These are phyloP conservation scores for Harpagifer antarcticus DNA, from an alignment of 2,797 vertebrate genomes.

Conservation along the genomic window DNA sequence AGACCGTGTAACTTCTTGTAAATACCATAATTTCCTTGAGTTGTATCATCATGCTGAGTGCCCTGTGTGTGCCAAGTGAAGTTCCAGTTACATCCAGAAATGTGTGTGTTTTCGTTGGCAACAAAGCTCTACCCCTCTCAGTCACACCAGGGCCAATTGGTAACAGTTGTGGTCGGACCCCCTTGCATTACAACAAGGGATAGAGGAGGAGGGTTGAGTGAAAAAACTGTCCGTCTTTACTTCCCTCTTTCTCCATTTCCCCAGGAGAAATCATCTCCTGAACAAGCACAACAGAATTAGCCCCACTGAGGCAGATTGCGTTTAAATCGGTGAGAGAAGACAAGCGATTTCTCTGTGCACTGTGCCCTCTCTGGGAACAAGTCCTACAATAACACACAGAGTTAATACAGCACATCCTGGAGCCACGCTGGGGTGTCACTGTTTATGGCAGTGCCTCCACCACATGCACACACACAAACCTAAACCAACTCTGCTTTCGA, in stretches of 20 bases:
- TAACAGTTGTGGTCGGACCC: constrained; percentile 75
- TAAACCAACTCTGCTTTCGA: constrained; percentile 27
- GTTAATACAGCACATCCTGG: constrained; percentile 71
- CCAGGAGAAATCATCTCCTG: constrained; percentile 89
- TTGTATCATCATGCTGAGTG: constrained; percentile 86
- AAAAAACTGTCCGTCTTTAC: constrained; percentile 34
- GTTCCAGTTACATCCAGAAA: constrained; percentile 86
- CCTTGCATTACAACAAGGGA: constrained; percentile 49
- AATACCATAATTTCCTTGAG: constrained; percentile 86
- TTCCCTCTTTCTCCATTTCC: constrained; percentile 69
- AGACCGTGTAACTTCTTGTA: constrained; percentile 80
- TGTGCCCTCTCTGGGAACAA: constrained; percentile 76
- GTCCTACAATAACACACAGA: constrained; percentile 79
- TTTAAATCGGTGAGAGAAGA: constrained; percentile 84
- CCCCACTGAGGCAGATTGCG: constrained; percentile 81
- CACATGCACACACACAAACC: constrained; percentile 33
- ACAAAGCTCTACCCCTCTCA: constrained; percentile 70
- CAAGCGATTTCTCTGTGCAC: constrained; percentile 73
- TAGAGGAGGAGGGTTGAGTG: constrained; percentile 36
- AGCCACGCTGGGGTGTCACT: constrained; percentile 61
- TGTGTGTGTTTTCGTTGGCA: constrained; percentile 92
- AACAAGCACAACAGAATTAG: constrained; percentile 91
- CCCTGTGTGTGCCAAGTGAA: constrained; percentile 84
- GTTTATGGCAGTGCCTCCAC: constrained; percentile 57
- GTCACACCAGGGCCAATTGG: constrained; percentile 86